phyloP scores from a whole-genome alignment of 2,113 vertebrate species.

The Pachypanchax playfairii region DNA sequence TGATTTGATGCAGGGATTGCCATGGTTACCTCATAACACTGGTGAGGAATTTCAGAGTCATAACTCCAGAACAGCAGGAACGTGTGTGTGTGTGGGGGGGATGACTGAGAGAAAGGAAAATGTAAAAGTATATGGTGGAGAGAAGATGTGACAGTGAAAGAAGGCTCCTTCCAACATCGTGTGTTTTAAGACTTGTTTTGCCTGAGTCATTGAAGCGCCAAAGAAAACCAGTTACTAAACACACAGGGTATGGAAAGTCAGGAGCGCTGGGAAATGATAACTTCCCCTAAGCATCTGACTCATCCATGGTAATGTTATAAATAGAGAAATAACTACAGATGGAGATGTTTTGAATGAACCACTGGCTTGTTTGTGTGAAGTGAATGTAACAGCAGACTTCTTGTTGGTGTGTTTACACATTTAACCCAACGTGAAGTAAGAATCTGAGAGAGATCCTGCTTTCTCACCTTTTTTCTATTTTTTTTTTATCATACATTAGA shows the following conservation, averaged over 20 bases:
- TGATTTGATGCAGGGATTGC: slow-evolving; percentile 11
- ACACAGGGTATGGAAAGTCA: slow-evolving; percentile 57
- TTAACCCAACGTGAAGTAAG: background rate
- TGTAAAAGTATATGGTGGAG: background rate
- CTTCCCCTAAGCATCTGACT: slow-evolving; percentile 60
- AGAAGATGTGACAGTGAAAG: slow-evolving; percentile 5
- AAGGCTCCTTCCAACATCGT: slow-evolving; percentile 3
- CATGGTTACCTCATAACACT: slow-evolving; percentile 49
- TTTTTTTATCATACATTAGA: no score
- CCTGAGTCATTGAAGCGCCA: slow-evolving; percentile 42
- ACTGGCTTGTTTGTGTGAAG: slow-evolving; percentile 7
- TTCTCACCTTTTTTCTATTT: no score
- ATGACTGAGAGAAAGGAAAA: background rate
- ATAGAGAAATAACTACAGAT: slow-evolving; percentile 63
- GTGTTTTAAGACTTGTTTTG: slow-evolving; percentile 24
- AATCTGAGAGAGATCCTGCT: no score
- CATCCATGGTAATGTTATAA: slow-evolving; percentile 55
- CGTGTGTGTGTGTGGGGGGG: background rate
- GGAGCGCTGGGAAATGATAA: slow-evolving; percentile 57
- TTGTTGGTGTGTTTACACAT: slow-evolving; percentile 6
- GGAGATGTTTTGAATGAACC: slow-evolving; percentile 35
- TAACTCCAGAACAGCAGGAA: slow-evolving; percentile 16
- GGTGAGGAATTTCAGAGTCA: slow-evolving; percentile 46
- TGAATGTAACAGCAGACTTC: background rate
- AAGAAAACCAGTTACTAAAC: slow-evolving; percentile 43